Evolutionary conservation across 2,888 invertebrate species (phyloP), one percentile per base, ranked within the genome.

Genomic region (Polymixis lichenea): DNA sequence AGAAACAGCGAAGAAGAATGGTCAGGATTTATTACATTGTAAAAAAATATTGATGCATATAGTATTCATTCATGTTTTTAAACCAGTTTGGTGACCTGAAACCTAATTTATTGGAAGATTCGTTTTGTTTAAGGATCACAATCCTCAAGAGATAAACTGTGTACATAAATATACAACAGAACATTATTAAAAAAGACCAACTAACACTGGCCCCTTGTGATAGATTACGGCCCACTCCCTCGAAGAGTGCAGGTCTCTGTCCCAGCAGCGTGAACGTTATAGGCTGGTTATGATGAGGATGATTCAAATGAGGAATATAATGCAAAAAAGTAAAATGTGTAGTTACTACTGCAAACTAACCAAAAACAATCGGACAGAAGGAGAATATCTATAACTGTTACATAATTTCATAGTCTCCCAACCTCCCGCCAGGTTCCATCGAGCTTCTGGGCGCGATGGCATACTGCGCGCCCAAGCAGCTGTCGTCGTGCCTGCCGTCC

Each of bases 371-470:
- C 28, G 19, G 19, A 11, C 19, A 28, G 17, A 2, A 56, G 6
- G n/a, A 56, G 11, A n/a, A 56, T 6, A 22, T 32, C 6, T 60
- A 60, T 32, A 22, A 60, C 22, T 19, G 2, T 32, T 11, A 60
- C 60, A 22, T 60, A 11, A 11, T 60, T 22, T 32, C 5, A 32
- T 11, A 32, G 32, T 22, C 7, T 9, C 19, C 9, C 43, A 28
- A 15, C 11, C 1, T 17, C 9, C 19, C 55, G 5, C 0, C 93
- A 98, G 98, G 99, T 51, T 99, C 99, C 0, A 99, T 99, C 75
- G 99, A 99, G 93, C 96, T 99, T 72, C 97, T 99, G 46, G 99
- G 99, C 17, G 99, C 99, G 19, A 99, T 99, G 99, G 99, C 99
- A 0, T 99, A 98, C 96, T 99, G 99, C 95, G 99, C 99, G 0